Conservation (phyloP, 2,113 vertebrate genomes). For the Hipposideros armiger region DNA sequence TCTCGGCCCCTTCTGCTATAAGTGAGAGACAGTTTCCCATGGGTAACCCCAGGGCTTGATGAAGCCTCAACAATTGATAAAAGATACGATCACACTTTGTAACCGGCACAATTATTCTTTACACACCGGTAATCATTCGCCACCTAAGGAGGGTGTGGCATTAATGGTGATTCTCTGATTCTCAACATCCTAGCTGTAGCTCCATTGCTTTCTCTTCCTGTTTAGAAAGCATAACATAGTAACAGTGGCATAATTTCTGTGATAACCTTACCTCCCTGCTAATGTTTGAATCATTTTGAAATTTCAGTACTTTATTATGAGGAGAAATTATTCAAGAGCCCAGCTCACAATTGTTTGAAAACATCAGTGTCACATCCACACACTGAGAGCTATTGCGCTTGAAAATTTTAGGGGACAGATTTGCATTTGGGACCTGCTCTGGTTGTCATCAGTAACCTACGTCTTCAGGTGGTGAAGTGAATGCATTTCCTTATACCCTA, state of each 20-base stretch:
- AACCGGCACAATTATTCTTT: not conserved
- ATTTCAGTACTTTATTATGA: not conserved
- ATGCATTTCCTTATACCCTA: not conserved
- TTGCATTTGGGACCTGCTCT: not conserved
- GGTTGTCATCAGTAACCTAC: not conserved
- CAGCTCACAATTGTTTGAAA: not conserved
- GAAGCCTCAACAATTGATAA: not conserved
- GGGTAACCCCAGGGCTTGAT: not conserved
- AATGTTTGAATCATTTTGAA: slow-evolving; percentile 43
- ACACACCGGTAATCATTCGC: not conserved
- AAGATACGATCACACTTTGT: not conserved
- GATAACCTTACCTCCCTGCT: not conserved
- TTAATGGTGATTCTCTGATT: not conserved
- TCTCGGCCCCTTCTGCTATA: not conserved
- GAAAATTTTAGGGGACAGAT: not conserved
- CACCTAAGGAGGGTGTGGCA: not conserved
- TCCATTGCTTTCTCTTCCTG: not conserved
- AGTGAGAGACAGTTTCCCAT: not conserved
- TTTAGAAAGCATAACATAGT: not conserved
- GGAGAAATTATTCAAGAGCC: not conserved
- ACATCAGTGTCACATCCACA: not conserved
- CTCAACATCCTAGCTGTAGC: not conserved
- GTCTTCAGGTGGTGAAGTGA: not conserved
- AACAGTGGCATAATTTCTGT: not conserved
- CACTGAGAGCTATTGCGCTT: not conserved